A percentile compares a stretch with the other conserved stretches of the same genome.
These are phyloP conservation scores for Sepioteuthis lessoniana DNA, from an alignment of 2,888 invertebrate species.

Conservation along the genomic window DNA sequence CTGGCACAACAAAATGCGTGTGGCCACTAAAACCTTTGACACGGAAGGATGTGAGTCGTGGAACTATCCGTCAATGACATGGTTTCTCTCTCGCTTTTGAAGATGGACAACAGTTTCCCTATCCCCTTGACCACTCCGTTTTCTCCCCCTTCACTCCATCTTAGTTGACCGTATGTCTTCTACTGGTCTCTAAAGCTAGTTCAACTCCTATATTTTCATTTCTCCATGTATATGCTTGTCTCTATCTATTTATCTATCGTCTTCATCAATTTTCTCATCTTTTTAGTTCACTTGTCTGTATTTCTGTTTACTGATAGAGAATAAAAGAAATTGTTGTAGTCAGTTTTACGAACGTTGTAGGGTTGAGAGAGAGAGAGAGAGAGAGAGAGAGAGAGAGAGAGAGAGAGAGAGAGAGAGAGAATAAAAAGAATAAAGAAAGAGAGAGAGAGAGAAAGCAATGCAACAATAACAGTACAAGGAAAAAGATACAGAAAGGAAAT, in stretches of 20 bases:
- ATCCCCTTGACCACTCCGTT: not conserved
- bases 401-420: no score
- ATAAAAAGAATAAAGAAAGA: no score
- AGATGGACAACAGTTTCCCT: not conserved
- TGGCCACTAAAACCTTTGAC: not conserved
- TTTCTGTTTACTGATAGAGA: not conserved
- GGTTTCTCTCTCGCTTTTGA: not conserved
- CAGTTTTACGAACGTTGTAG: no score
- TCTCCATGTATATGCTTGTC: not conserved
- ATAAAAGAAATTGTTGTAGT: no score
- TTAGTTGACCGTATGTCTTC: not conserved
- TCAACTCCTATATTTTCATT: not conserved
- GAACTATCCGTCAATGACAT: constrained; percentile 33
- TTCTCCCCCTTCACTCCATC: not conserved
- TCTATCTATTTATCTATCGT: not conserved
- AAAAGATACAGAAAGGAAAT: no score
- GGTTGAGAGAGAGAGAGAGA: no score
- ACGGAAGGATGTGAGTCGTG: not conserved
- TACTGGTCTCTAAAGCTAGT: not conserved
- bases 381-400: no score
- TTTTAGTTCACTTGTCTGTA: not conserved
- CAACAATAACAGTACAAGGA: no score
- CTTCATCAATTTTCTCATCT: not conserved
- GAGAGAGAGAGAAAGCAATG: not conserved
- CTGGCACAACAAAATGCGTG: not conserved